Evolutionary conservation across 2,113 vertebrate species (phyloP).

Genomic region (Misgurnus mizolepis): DNA sequence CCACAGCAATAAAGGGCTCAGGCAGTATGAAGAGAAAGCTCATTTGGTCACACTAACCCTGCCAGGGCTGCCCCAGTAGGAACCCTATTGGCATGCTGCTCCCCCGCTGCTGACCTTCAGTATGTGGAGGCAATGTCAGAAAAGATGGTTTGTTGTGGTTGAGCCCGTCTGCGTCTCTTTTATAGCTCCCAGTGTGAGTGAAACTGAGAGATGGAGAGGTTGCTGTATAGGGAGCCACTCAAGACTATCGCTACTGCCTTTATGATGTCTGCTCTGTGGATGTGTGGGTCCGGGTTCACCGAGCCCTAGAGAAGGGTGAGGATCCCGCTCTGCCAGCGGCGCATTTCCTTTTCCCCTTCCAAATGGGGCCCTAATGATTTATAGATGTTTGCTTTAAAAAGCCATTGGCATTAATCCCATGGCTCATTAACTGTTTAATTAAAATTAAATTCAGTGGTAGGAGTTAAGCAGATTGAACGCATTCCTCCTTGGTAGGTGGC

Average conservation of each 20-base stretch:
- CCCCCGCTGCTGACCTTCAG: slow-evolving; percentile 62
- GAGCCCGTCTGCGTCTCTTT: slow-evolving; percentile 18
- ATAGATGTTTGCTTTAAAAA: slow-evolving; percentile 85
- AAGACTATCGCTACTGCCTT: slow-evolving; percentile 13
- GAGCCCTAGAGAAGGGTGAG: slow-evolving; percentile 33
- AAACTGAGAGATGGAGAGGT: slow-evolving; percentile 44
- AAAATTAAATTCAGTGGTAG: slow-evolving; percentile 80
- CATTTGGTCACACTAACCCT: slow-evolving; percentile 41
- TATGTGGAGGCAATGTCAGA: slow-evolving; percentile 62
- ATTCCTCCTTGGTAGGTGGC: slow-evolving; percentile 73
- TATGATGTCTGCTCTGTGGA: slow-evolving; percentile 39
- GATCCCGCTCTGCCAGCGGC: slow-evolving; percentile 56
- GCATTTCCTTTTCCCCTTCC: slow-evolving; percentile 65
- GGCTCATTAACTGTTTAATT: slow-evolving; percentile 86
- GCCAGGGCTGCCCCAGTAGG: slow-evolving; percentile 15
- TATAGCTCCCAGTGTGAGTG: slow-evolving; percentile 10
- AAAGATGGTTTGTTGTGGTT: slow-evolving; percentile 38
- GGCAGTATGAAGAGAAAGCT: not conserved
- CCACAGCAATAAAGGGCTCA: not conserved
- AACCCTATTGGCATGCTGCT: slow-evolving; percentile 13
- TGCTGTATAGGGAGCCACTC: slow-evolving; percentile 38
- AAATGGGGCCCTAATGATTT: slow-evolving; percentile 79
- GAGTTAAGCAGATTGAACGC: slow-evolving; percentile 78
- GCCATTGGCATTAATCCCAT: slow-evolving; percentile 84
- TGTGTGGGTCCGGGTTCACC: slow-evolving; percentile 16